These are phyloP conservation scores for Alentia gelatinosa DNA, from an alignment of 2,888 invertebrate species.

Conservation along the genomic window DNA sequence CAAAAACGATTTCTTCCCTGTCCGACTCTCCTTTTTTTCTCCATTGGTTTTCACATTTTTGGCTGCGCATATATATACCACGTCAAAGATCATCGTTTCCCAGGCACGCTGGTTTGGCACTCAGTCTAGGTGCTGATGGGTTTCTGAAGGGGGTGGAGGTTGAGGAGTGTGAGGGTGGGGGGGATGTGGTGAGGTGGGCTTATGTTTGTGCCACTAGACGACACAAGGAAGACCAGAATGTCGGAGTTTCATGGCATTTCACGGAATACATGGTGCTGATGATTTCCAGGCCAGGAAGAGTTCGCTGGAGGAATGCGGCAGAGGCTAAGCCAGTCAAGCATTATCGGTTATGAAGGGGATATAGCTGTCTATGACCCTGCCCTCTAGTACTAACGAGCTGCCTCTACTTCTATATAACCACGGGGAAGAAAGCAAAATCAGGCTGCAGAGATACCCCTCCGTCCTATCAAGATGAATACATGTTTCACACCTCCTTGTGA, in stretches of 20 bases:
- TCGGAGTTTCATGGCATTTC: not conserved
- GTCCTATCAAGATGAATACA: too few relatives aligned
- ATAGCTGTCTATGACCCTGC: not conserved
- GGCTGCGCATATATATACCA: not conserved
- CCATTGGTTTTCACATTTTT: not conserved
- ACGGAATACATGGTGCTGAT: not conserved
- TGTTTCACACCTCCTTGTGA: too few relatives aligned
- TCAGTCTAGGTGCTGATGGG: not conserved
- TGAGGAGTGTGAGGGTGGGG: not conserved
- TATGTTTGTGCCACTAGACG: not conserved
- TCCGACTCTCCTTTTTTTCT: not conserved
- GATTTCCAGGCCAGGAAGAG: not conserved
- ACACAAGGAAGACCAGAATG: not conserved
- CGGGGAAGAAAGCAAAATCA: too few relatives aligned
- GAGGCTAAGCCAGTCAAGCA: not conserved
- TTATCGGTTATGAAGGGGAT: not conserved
- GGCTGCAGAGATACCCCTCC: too few relatives aligned
- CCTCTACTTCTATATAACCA: too few relatives aligned
- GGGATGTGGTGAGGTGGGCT: not conserved
- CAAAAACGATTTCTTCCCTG: not conserved
- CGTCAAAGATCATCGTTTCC: not conserved
- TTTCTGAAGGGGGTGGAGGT: too few relatives aligned
- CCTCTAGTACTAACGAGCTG: not conserved
- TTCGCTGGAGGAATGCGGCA: not conserved
- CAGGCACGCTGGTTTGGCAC: not conserved